Evolutionary conservation across 2,113 vertebrate species (phyloP).

Genomic region (Microcebus tavaratra): DNA sequence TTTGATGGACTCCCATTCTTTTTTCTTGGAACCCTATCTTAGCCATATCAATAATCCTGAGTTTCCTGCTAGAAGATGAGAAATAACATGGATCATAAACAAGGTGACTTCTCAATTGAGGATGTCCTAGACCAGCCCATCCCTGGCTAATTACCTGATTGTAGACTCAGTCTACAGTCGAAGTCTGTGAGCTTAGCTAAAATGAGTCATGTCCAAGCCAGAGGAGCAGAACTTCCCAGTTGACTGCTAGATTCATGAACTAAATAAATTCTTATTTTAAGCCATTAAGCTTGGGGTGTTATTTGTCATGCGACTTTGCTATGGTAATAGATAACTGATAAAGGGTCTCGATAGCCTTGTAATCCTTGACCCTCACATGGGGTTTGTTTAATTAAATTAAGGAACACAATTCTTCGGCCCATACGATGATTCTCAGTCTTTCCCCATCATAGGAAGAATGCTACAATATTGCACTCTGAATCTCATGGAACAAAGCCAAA

Average conservation of each 20-base stretch:
- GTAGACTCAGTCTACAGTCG: neutral
- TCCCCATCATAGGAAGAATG: neutral
- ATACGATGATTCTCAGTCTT: neutral
- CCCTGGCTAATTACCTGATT: neutral
- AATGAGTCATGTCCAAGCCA: neutral
- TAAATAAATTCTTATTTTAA: conserved; percentile 35
- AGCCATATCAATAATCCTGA: neutral
- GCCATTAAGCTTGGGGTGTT: neutral
- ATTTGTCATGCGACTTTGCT: neutral
- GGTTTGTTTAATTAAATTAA: neutral
- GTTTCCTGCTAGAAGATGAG: neutral
- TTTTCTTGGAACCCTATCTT: neutral
- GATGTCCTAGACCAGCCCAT: neutral
- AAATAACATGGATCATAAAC: neutral
- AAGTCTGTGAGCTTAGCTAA: neutral
- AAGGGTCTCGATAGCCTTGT: neutral
- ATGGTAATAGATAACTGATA: neutral
- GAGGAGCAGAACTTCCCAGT: neutral
- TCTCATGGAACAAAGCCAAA: neutral
- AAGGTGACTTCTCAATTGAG: neutral
- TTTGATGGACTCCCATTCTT: neutral
- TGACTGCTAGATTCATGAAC: neutral
- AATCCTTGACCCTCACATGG: neutral
- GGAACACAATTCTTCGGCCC: neutral
- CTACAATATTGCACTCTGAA: neutral